Percentiles rank a stretch among this genome's conserved stretches.
Evolutionary conservation across 2,888 invertebrate species (phyloP).

Genomic region (Adelphocoris suturalis): DNA sequence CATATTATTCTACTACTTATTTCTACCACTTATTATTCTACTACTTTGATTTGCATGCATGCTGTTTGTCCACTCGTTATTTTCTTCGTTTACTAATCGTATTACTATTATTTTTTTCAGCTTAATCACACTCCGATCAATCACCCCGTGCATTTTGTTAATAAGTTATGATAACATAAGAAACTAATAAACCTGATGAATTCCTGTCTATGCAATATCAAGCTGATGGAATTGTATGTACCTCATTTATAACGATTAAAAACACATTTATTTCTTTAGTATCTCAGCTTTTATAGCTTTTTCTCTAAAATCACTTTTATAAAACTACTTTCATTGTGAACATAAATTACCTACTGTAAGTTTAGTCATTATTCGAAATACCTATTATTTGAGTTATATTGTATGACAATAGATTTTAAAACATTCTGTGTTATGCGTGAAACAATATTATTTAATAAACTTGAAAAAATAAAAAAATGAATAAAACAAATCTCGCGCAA

Average conservation of each 20-base stretch:
- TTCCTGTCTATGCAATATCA: constrained; percentile 23
- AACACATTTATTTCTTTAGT: background rate
- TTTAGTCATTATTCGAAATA: constrained; percentile 14
- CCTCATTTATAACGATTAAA: constrained; percentile 1
- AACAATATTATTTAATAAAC: constrained; percentile 30
- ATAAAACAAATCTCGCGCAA: background rate
- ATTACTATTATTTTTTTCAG: constrained; percentile 3
- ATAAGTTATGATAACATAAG: constrained; percentile 8
- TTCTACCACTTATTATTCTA: too few species aligned
- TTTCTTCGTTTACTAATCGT: background rate
- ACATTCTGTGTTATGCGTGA: constrained; percentile 21
- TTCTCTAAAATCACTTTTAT: constrained; percentile 31
- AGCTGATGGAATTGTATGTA: background rate
- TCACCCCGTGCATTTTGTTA: constrained; percentile 35
- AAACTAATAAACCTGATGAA: background rate
- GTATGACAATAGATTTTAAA: constrained; percentile 12
- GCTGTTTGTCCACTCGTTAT: too few species aligned
- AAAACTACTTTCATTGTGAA: background rate
- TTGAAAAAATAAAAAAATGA: background rate
- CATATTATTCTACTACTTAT: too few species aligned
- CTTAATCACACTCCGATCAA: constrained; percentile 13
- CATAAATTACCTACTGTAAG: background rate
- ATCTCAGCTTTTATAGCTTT: background rate
- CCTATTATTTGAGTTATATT: background rate
- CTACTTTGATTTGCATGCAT: too few species aligned